Percentiles rank a stretch among this genome's conserved stretches.
These are phyloP conservation scores for Tineola bisselliella DNA, from an alignment of 2,888 invertebrate genomes.

Conservation along the genomic window DNA sequence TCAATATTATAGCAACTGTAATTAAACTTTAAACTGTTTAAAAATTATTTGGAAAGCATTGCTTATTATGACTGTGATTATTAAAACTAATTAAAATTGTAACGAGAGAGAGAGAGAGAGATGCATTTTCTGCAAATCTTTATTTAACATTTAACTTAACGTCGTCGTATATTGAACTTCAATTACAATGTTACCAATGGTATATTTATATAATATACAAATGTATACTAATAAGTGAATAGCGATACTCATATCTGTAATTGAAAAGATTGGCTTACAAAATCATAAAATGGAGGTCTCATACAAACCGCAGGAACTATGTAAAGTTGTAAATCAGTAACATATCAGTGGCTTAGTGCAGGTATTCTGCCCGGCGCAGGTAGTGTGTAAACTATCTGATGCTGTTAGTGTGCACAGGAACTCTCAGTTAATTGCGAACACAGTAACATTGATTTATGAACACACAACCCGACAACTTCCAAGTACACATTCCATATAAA, in stretches of 20 bases:
- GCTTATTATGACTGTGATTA: not conserved
- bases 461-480: slow-evolving; percentile 14
- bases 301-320: not conserved
- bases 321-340: slow-evolving; percentile 8
- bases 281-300: not conserved
- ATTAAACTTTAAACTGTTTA: too few species aligned
- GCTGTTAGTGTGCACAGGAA: not conserved
- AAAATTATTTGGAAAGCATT: not conserved
- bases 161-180: too few species aligned
- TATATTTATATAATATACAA: too few species aligned
- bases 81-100: not conserved
- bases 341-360: slow-evolving; percentile 9
- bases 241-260: too few species aligned
- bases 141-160: too few species aligned
- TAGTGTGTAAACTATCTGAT: slow-evolving; percentile 10
- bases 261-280: too few species aligned
- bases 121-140: too few species aligned
- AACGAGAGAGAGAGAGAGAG: too few species aligned
- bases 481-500: not conserved
- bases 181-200: too few species aligned
- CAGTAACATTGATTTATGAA: slow-evolving; percentile 33
- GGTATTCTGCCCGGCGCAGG: not conserved
- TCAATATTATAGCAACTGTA: too few species aligned
- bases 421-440: slow-evolving; percentile 29
- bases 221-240: too few species aligned